These are phyloP conservation scores for Chanos chanos DNA, from an alignment of 2,797 vertebrate species.

Conservation along the genomic window DNA sequence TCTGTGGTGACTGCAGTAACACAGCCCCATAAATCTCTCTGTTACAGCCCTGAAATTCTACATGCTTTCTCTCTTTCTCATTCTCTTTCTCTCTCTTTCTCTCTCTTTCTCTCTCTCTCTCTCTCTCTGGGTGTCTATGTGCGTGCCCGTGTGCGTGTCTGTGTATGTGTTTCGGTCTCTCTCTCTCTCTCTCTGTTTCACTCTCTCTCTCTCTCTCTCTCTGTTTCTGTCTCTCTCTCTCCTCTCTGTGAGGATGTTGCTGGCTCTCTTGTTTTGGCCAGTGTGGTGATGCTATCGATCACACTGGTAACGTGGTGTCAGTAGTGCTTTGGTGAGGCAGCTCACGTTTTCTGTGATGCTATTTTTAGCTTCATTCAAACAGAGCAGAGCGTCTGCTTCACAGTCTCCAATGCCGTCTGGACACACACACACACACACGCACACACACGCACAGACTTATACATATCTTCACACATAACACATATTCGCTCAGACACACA, in stretches of 20 bases:
- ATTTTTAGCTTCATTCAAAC: constrained; percentile 50
- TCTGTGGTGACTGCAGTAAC: background rate
- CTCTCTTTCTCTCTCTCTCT: background rate
- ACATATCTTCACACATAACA: too few species aligned
- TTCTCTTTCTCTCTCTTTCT: background rate
- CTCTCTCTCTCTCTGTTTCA: too few species aligned
- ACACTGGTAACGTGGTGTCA: constrained; percentile 20
- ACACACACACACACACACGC: too few species aligned
- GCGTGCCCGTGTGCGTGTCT: background rate
- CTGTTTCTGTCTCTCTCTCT: background rate
- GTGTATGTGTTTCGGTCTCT: too few species aligned
- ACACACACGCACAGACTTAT: too few species aligned
- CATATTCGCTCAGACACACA: too few species aligned
- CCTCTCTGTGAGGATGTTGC: too few species aligned
- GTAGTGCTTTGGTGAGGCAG: constrained; percentile 33
- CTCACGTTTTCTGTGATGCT: constrained; percentile 38
- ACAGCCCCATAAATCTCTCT: background rate
- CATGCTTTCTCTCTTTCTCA: background rate
- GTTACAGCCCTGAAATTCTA: too few species aligned
- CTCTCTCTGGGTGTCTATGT: background rate
- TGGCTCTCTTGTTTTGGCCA: too few species aligned
- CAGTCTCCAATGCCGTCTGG: too few species aligned
- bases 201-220: background rate
- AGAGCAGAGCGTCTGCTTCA: too few species aligned
- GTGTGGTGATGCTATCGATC: constrained; percentile 37